Conservation (phyloP, 2,797 vertebrate species). For the Anguilla obscura region DNA sequence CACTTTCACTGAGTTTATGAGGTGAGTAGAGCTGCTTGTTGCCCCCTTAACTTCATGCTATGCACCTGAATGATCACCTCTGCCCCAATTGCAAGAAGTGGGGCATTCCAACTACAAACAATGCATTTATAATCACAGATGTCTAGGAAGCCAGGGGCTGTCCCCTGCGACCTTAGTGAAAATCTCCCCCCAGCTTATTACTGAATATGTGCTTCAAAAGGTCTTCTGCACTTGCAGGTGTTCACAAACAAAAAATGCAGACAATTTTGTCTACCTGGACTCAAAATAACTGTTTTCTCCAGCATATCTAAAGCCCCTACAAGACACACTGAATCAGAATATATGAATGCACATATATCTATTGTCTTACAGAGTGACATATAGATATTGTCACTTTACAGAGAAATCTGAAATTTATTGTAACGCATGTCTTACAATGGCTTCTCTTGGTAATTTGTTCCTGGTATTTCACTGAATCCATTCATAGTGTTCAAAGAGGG, state of each 20-base stretch:
- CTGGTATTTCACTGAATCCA: background rate
- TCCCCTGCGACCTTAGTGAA: background rate
- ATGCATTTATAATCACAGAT: background rate
- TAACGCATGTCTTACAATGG: background rate
- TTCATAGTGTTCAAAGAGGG: background rate
- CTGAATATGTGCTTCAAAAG: slow-evolving; percentile 49
- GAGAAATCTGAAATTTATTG: background rate
- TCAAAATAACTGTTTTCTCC: slow-evolving; percentile 27
- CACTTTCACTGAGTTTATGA: background rate
- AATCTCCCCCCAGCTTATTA: slow-evolving; percentile 34
- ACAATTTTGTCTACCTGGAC: slow-evolving; percentile 40
- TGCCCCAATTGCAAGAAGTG: background rate
- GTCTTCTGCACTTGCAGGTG: slow-evolving; percentile 51
- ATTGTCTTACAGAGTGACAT: background rate
- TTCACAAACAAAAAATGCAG: slow-evolving; percentile 38
- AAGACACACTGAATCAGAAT: background rate
- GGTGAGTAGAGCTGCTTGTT: background rate
- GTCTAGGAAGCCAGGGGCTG: background rate
- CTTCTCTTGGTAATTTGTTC: background rate
- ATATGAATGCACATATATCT: background rate
- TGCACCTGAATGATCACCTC: background rate
- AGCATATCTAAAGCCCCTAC: background rate
- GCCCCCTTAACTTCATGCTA: background rate
- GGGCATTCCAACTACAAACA: background rate
- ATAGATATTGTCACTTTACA: background rate